These are phyloP conservation scores for Artibeus jamaicensis DNA, from an alignment of 2,797 vertebrate species.

Conservation along the genomic window DNA sequence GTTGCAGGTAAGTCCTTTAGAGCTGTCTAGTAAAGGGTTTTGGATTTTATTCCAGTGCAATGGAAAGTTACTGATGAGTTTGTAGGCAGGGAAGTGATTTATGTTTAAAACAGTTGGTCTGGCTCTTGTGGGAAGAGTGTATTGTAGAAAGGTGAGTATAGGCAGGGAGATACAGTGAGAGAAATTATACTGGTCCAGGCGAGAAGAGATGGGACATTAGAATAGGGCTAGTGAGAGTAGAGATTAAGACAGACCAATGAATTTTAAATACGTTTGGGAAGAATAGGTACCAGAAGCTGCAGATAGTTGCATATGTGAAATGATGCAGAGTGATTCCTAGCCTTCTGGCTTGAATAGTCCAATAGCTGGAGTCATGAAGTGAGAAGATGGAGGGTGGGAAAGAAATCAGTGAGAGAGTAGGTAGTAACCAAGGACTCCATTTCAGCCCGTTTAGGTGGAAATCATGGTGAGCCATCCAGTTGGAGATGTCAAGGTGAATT, in stretches of 20 bases:
- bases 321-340: neutral
- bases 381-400: neutral
- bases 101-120: neutral
- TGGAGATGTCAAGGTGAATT: neutral
- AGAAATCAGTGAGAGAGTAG: neutral
- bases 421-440: neutral
- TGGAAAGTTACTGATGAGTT: neutral
- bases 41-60: neutral
- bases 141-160: neutral
- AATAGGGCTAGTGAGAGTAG: neutral
- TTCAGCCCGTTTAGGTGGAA: neutral
- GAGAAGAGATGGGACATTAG: neutral
- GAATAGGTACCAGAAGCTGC: neutral
- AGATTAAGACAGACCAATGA: neutral
- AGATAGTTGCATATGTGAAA: neutral
- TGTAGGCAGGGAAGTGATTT: neutral
- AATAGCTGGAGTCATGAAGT: neutral
- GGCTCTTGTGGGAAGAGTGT: neutral
- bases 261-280: neutral
- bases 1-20: neutral
- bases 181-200: neutral
- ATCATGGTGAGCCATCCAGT: neutral
- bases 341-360: neutral
- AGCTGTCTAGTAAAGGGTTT: neutral
- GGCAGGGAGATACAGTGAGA: neutral